These are phyloP conservation scores for Himalopsyche japonica DNA, from an alignment of 2,888 invertebrate genomes.

Conservation along the genomic window DNA sequence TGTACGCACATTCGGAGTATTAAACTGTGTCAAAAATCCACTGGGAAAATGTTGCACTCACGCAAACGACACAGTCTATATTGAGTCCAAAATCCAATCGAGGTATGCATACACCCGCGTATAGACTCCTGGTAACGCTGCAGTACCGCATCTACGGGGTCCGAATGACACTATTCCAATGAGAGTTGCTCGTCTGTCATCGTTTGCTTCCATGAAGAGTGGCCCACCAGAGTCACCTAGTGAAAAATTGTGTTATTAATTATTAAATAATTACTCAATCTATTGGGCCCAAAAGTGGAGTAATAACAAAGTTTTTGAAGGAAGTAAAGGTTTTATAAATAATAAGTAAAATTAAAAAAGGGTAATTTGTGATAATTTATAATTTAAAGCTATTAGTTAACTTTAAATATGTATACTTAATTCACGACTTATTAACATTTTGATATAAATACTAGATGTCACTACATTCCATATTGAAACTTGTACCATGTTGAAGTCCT, in stretches of 20 bases:
- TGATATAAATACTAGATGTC: too few relatives aligned
- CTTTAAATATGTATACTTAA: too few relatives aligned
- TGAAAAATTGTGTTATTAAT: not conserved
- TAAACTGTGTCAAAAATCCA: not conserved
- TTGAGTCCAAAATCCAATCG: constrained; percentile 62
- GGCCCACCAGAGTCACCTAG: constrained; percentile 51
- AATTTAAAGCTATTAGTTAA: too few relatives aligned
- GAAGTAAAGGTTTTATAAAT: too few relatives aligned
- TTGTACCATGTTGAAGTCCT: too few relatives aligned
- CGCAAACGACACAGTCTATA: not conserved
- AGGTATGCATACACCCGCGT: constrained; percentile 60
- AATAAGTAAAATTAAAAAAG: too few relatives aligned
- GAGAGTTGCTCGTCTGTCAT: constrained; percentile 35
- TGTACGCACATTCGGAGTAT: not conserved
- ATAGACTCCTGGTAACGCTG: constrained; percentile 63
- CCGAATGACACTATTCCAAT: constrained; percentile 63
- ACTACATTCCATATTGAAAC: too few relatives aligned
- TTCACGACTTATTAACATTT: too few relatives aligned
- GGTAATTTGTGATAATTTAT: too few relatives aligned
- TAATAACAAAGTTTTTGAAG: too few relatives aligned
- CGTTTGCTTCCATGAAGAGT: constrained; percentile 46
- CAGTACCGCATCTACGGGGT: constrained; percentile 56
- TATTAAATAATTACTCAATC: too few relatives aligned
- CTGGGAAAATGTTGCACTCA: not conserved
- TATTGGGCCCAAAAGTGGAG: too few relatives aligned